Conservation (phyloP, 2,113 vertebrate species). For the Aldabrachelys gigantea region DNA sequence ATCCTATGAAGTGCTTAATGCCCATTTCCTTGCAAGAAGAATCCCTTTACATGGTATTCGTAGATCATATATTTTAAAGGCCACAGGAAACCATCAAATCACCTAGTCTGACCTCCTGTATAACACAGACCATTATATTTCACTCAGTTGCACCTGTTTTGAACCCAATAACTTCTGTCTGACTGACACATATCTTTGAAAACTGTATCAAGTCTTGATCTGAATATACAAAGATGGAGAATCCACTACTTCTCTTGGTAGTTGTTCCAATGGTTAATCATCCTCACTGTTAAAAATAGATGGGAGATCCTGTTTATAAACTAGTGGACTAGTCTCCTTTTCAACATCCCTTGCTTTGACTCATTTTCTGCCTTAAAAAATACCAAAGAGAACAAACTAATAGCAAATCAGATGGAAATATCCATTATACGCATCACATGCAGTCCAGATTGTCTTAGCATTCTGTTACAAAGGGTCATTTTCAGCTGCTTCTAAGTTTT, state of each 20-base stretch:
- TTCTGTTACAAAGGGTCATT: background rate
- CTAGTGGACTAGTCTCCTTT: background rate
- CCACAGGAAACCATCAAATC: background rate
- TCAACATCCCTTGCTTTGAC: background rate
- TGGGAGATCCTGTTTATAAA: background rate
- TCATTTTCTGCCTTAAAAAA: background rate
- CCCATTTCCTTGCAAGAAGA: background rate
- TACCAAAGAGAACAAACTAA: background rate
- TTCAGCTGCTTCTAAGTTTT: background rate
- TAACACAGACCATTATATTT: background rate
- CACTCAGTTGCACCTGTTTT: background rate
- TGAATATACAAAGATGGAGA: background rate
- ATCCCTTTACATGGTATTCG: background rate
- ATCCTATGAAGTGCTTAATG: background rate
- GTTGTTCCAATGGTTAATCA: background rate
- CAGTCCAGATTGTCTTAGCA: background rate
- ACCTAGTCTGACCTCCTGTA: rapidly evolving
- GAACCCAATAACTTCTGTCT: background rate
- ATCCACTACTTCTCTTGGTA: rapidly evolving
- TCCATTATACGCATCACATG: background rate
- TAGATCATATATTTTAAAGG: too few relatives aligned
- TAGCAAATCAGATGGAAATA: background rate
- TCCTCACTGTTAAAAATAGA: background rate
- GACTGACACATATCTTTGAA: background rate
- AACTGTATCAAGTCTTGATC: background rate